Conservation (phyloP, 2,888 invertebrate genomes). For the Mystacides longicornis region DNA sequence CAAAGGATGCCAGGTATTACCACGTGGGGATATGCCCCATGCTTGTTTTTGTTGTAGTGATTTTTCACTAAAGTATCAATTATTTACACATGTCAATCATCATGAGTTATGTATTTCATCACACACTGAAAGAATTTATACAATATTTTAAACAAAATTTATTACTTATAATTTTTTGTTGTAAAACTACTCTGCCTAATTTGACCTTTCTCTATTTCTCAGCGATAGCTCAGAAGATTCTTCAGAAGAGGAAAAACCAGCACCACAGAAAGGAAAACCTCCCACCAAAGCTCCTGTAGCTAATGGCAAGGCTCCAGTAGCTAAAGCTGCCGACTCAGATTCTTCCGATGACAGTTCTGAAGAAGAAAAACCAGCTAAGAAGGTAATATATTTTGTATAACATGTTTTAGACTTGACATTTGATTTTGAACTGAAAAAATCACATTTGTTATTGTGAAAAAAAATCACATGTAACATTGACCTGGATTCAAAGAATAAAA, state of each 20-base stretch:
- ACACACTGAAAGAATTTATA: too few species aligned
- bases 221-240: constrained; percentile 18
- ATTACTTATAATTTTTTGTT: too few species aligned
- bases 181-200: too few species aligned
- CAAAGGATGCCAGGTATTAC: not conserved
- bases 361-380: constrained; percentile 28
- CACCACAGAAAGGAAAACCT: constrained; percentile 10
- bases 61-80: not conserved
- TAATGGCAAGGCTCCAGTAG: constrained; percentile 19
- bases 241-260: constrained; percentile 13
- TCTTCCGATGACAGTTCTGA: constrained; percentile 35
- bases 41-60: not conserved
- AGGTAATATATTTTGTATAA: not conserved
- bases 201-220: too few species aligned
- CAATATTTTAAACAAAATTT: too few species aligned
- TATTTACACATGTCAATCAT: not conserved
- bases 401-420: too few species aligned
- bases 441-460: too few species aligned
- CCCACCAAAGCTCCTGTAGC: constrained; percentile 1
- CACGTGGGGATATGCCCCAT: not conserved
- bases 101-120: too few species aligned
- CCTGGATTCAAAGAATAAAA: too few species aligned
- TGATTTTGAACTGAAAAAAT: too few species aligned
- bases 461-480: too few species aligned
- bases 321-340: constrained; percentile 26